Percentiles rank a stretch among this genome's conserved stretches.
Evolutionary conservation across 2,797 vertebrate genomes (phyloP).

Genomic region (Pseudomugil tenellus): DNA sequence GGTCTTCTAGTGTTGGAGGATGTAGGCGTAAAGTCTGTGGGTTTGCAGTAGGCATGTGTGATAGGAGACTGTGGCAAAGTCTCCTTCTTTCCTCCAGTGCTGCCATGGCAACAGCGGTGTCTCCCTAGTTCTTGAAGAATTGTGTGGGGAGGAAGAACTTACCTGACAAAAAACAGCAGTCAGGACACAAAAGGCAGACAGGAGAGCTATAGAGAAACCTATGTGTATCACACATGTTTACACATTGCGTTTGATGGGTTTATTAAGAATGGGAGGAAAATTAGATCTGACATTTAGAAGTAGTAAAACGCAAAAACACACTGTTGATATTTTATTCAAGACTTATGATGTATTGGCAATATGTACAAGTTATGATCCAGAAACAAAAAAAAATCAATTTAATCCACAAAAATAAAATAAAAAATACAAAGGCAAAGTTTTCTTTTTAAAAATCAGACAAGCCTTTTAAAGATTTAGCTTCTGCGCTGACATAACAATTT

Average conservation of each 20-base stretch:
- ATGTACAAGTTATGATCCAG: constrained; percentile 35
- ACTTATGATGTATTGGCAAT: constrained; percentile 17
- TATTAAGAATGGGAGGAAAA: constrained; percentile 35
- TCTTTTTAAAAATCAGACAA: neutral
- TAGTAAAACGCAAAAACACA: constrained; percentile 47
- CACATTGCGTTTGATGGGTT: constrained; percentile 30
- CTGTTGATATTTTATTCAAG: constrained; percentile 60
- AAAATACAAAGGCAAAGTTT: neutral
- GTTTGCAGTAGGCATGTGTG: constrained; percentile 52
- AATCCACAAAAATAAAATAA: neutral
- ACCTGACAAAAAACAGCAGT: constrained; percentile 46
- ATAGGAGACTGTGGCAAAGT: constrained; percentile 44
- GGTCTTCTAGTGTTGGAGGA: constrained; percentile 42
- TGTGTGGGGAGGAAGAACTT: constrained; percentile 56
- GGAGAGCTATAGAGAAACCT: constrained; percentile 28
- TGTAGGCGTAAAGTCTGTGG: constrained; percentile 48
- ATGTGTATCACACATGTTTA: constrained; percentile 24
- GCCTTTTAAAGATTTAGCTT: neutral
- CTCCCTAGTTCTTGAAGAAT: constrained; percentile 51
- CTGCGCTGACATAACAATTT: neutral
- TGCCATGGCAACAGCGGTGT: constrained; percentile 78
- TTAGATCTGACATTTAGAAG: constrained; percentile 22
- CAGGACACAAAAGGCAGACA: constrained; percentile 31
- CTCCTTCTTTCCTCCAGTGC: constrained; percentile 61
- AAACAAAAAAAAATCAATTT: constrained; percentile 13